A percentile compares a stretch with the other conserved stretches of the same genome.
These are phyloP conservation scores for Beroe ovata DNA, from an alignment of 37 sponge, comb jelly and placozoan species.

Conservation along the genomic window DNA sequence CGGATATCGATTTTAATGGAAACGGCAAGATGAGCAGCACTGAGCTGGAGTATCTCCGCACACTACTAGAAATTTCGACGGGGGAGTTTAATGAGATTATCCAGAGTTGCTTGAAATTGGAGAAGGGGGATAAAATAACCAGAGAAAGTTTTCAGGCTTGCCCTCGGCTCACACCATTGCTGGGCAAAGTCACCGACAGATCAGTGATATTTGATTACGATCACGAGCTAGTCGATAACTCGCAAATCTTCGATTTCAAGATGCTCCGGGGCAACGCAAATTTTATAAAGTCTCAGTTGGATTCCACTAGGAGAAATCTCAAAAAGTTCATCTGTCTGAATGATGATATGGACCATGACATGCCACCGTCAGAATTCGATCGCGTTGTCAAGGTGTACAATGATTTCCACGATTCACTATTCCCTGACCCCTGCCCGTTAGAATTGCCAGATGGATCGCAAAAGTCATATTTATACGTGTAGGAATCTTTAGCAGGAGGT, in stretches of 20 bases:
- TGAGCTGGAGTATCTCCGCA: not conserved
- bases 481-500: too few species aligned
- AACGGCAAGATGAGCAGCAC: not conserved
- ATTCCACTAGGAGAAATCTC: conserved; percentile 68
- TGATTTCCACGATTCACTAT: conserved; percentile 88
- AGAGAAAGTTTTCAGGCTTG: not conserved
- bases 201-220: not conserved
- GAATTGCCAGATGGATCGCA: conserved; percentile 74
- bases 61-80: not conserved
- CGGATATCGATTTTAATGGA: not conserved
- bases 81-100: not conserved
- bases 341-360: conserved; percentile 91
- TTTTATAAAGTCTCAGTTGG: conserved; percentile 70
- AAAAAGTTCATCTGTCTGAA: conserved; percentile 98
- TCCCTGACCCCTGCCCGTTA: conserved; percentile 89
- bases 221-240: conserved; percentile 77
- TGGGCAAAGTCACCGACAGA: not conserved
- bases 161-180: not conserved
- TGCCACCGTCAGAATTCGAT: conserved; percentile 71
- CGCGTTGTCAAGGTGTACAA: not conserved
- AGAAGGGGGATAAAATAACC: not conserved
- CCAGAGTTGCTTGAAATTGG: not conserved
- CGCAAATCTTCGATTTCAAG: conserved; percentile 80
- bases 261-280: conserved; percentile 90
- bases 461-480: not conserved